phyloP scores from a whole-genome alignment of 2,113 vertebrate species.

The Accipiter virgatus region DNA sequence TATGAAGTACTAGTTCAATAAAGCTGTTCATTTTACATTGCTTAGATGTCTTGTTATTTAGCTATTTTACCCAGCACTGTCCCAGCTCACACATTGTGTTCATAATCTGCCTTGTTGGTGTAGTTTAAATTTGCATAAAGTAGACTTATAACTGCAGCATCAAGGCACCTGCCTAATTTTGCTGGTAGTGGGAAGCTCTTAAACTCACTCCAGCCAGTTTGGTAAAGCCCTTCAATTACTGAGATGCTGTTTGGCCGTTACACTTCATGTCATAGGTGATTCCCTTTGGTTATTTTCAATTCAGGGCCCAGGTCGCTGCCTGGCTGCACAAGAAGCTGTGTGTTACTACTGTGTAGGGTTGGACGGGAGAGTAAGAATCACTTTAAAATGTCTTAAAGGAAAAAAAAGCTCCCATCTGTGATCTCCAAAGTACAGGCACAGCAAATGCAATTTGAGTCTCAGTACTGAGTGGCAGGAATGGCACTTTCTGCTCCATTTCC shows the following conservation, averaged over 20 bases:
- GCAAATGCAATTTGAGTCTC: neutral
- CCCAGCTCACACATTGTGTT: neutral
- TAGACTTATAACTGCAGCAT: neutral
- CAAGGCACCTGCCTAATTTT: neutral
- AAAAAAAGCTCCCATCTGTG: neutral
- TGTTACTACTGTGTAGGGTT: neutral
- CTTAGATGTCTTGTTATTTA: neutral
- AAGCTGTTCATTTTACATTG: neutral
- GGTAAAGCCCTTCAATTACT: neutral
- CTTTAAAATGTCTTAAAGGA: neutral
- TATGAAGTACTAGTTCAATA: neutral
- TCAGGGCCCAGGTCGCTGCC: neutral
- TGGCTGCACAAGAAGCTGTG: neutral
- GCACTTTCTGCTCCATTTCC: neutral
- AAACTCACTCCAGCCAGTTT: neutral
- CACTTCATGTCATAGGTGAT: neutral
- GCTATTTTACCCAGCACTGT: neutral
- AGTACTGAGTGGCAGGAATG: neutral
- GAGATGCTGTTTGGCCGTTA: neutral
- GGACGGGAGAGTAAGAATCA: neutral
- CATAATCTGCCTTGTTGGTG: neutral
- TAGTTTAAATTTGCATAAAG: neutral
- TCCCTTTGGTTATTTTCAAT: neutral
- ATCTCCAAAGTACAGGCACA: neutral
- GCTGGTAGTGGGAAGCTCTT: neutral